Conservation (phyloP, 2,797 vertebrate genomes). For the Caiman crocodilus region DNA sequence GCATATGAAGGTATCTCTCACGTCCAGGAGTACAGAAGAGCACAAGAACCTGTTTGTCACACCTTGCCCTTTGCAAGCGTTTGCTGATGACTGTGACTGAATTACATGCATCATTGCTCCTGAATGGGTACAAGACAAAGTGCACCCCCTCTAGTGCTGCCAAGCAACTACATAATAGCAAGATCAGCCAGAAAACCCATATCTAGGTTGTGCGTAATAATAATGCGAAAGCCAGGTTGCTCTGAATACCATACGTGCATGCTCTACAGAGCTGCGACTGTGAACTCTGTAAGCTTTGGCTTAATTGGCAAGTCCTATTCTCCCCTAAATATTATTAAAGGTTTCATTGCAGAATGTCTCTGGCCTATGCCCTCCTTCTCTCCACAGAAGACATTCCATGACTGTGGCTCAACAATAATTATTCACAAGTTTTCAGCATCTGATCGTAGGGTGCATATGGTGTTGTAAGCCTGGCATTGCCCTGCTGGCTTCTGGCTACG, state of each 20-base stretch:
- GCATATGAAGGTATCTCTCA: slow-evolving; percentile 2
- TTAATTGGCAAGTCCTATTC: too few relatives aligned
- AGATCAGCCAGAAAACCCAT: slow-evolving; percentile 7
- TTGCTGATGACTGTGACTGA: slow-evolving; percentile 69
- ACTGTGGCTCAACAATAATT: background rate
- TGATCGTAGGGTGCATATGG: background rate
- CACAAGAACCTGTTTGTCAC: background rate
- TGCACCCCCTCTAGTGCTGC: slow-evolving; percentile 62
- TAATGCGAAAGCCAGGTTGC: too few relatives aligned
- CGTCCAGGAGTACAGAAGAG: background rate
- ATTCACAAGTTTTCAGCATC: background rate
- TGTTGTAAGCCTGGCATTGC: background rate
- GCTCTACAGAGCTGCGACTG: too few relatives aligned
- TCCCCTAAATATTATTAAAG: too few relatives aligned
- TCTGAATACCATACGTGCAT: too few relatives aligned
- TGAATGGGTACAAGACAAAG: slow-evolving; percentile 66
- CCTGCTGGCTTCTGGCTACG: background rate
- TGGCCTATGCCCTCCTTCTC: too few relatives aligned
- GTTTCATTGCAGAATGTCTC: too few relatives aligned
- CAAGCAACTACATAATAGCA: slow-evolving; percentile 34
- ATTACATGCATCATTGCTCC: slow-evolving; percentile 56
- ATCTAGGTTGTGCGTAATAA: background rate
- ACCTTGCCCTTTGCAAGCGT: slow-evolving; percentile 42
- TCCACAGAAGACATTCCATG: background rate
- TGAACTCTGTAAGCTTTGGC: too few relatives aligned